Conservation (phyloP, 2,888 invertebrate species). For the Rugalucina vietnamica region DNA sequence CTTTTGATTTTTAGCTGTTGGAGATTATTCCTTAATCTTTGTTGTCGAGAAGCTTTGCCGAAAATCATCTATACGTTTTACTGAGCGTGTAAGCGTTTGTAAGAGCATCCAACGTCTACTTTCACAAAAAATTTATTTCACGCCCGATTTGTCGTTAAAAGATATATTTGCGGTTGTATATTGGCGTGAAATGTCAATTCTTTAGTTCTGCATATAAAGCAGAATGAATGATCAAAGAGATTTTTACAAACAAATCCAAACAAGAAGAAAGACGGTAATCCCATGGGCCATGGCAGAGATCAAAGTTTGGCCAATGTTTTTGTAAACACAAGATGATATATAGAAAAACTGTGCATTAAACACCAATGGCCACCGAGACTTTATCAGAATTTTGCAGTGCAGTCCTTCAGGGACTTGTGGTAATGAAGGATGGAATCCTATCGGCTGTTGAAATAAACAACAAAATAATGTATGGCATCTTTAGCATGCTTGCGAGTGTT, state of each 20-base stretch:
- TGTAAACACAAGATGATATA: too few species aligned
- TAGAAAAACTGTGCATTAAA: too few species aligned
- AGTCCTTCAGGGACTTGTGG: not conserved
- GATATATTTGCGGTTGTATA: not conserved
- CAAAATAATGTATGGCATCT: constrained; percentile 37
- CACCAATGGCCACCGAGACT: not conserved
- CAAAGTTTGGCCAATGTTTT: too few species aligned
- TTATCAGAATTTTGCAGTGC: constrained; percentile 17
- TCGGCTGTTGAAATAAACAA: constrained; percentile 46
- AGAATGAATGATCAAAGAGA: not conserved
- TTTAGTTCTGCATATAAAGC: not conserved
- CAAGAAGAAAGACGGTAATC: not conserved
- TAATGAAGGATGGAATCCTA: constrained; percentile 10
- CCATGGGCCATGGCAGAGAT: not conserved
- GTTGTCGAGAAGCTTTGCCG: not conserved
- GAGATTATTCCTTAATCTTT: not conserved
- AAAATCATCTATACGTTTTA: not conserved
- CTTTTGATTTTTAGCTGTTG: too few species aligned
- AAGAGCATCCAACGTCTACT: not conserved
- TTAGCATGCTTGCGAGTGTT: constrained; percentile 32
- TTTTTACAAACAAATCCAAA: not conserved
- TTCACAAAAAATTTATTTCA: too few species aligned
- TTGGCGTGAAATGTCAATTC: not conserved
- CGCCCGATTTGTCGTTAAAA: not conserved
- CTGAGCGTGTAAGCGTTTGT: not conserved